Base-by-base conservation (phyloP, 2,113 vertebrate species). In the Polyodon spathula region DNA sequence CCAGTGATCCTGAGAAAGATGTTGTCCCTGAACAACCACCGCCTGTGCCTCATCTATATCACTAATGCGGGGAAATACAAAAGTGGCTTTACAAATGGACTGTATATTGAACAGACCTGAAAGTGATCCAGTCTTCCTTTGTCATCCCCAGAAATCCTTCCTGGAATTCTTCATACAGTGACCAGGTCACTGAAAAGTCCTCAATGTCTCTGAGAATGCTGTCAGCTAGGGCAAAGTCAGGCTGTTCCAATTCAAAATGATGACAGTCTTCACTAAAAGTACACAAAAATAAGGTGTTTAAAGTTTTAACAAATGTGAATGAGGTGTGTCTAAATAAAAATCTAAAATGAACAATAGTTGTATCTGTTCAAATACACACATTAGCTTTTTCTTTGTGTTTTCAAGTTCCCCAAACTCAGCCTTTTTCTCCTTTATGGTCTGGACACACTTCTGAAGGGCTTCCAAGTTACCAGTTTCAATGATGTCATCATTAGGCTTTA, bases 101-200 rank as follows among this genome's bases (percentile, higher is more conserved):
- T 14, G 11, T 50, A 4, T 50, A 27, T 64, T 66, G 71, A 66
- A 48, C 57, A 63, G 67, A 97, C 96, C 96, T 91, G 74, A 95
- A 97, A 64, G 87, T 90, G 76, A 99, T 98, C 94, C 96, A 99
- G 68, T 99, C 96, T 80, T 97, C 90, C 62, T 79, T 81, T 42
- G 92, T 88, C 71, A 89, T 93, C 62, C 88, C 90, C 65, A 81
- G 81, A 66, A 97, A 86, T 58, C 88, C 88, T 74, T 88, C 84
- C 56, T 90, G 81, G 78, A 97, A 99, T 5, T 97, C 91, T 72
- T 99, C 94, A 78, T 95, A 98, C 54, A 95, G 75, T 14, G 82
- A 72, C 96, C 96, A 98, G 62, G 90, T 78, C 44, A 86, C 81
- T 56, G 86, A 84, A 67, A 68, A 87, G 10, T 75, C 84, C 61